Conservation (phyloP, 2,113 vertebrate species). For the human (Homo sapiens) region GRCh38 chr21:23907001-23907500, state of each 20-base stretch:
- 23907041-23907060: neutral
- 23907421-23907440: neutral
- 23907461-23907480: neutral
- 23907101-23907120: rapidly evolving
- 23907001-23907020: too few relatives aligned
- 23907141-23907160: neutral
- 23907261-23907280: neutral
- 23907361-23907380: neutral
- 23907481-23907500: neutral
- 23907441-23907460: neutral
- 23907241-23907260: neutral
- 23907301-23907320: neutral
- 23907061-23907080: neutral
- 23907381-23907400: neutral
- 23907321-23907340: neutral
- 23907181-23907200: neutral
- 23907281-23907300: neutral
- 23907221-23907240: neutral
- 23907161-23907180: neutral
- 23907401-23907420: neutral
- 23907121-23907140: too few relatives aligned
- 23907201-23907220: neutral
- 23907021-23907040: too few relatives aligned
- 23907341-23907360: neutral
- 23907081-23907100: neutral